Conservation (phyloP, 2,888 invertebrate species). For the Stenodema calcarata region DNA sequence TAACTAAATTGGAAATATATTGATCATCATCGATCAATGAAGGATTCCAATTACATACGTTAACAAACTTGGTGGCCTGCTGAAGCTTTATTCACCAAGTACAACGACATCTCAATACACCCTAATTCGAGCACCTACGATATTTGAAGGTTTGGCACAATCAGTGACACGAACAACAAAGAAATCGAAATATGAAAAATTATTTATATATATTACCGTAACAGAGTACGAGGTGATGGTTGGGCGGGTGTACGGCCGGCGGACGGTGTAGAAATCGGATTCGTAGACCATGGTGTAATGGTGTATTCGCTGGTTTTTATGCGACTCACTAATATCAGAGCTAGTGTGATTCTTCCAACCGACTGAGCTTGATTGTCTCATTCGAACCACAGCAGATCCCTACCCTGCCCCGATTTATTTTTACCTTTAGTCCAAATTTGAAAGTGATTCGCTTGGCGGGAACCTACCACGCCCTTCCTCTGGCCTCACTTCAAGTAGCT, state of each 20-base stretch:
- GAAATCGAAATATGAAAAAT: background rate
- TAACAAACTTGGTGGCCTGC: background rate
- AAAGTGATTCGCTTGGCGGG: slow-evolving; percentile 31
- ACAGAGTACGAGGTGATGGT: slow-evolving; percentile 73
- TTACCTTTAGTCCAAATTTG: slow-evolving; percentile 29
- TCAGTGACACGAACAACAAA: background rate
- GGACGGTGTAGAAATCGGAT: slow-evolving; percentile 89
- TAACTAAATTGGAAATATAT: background rate
- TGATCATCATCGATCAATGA: background rate
- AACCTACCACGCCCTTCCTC: slow-evolving; percentile 20
- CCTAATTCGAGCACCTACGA: background rate
- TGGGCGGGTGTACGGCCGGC: slow-evolving; percentile 81
- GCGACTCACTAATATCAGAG: background rate
- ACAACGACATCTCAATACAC: background rate
- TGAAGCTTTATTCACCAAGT: slow-evolving; percentile 6
- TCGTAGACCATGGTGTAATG: slow-evolving; percentile 81
- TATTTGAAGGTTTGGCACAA: background rate
- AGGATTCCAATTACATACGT: background rate
- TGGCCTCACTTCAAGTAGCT: background rate
- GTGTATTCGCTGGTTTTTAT: slow-evolving; percentile 57
- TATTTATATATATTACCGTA: slow-evolving; percentile 70
- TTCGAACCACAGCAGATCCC: background rate
- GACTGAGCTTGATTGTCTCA: slow-evolving; percentile 9
- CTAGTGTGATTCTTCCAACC: slow-evolving; percentile 10
- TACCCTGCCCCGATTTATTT: background rate